phyloP scores from a whole-genome alignment of 1,140 invertebrate genomes.

The Lasaia peninsularis region DNA sequence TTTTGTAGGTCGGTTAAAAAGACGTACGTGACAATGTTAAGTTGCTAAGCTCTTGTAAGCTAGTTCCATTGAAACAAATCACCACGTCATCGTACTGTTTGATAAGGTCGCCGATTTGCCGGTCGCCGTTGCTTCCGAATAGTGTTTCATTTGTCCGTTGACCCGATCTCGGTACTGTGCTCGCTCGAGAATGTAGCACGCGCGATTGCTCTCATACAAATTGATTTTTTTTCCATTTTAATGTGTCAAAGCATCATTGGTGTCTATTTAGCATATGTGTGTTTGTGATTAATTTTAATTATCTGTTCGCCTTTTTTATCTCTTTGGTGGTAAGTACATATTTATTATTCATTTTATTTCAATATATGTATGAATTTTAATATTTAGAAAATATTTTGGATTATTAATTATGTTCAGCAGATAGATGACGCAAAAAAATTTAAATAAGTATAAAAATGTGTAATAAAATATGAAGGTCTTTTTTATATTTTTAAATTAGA shows the following conservation, averaged over 20 bases:
- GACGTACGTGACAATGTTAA: not conserved
- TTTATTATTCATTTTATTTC: too few species aligned
- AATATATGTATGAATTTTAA: too few species aligned
- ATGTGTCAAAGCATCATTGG: not conserved
- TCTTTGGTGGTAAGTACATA: too few species aligned
- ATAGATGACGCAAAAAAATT: too few species aligned
- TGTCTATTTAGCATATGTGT: not conserved
- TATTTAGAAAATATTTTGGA: too few species aligned
- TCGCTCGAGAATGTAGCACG: not conserved
- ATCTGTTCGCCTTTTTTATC: not conserved
- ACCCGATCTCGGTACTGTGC: conserved; percentile 3
- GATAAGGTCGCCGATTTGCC: conserved; percentile 4
- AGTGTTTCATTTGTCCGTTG: conserved; percentile 6
- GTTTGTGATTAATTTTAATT: not conserved
- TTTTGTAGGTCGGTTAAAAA: too few species aligned
- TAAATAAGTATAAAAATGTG: too few species aligned
- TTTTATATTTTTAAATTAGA: too few species aligned
- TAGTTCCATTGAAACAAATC: conserved; percentile 5
- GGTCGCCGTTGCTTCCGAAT: conserved; percentile 2
- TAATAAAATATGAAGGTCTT: too few species aligned
- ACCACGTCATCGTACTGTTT: conserved; percentile 7
- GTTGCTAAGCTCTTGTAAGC: conserved; percentile 4
- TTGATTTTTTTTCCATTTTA: not conserved
- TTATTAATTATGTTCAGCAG: too few species aligned
- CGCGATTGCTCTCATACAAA: not conserved